Base-by-base conservation (phyloP, 2,888 invertebrate genomes). In the Galeopsomyia nigrocyanea region DNA sequence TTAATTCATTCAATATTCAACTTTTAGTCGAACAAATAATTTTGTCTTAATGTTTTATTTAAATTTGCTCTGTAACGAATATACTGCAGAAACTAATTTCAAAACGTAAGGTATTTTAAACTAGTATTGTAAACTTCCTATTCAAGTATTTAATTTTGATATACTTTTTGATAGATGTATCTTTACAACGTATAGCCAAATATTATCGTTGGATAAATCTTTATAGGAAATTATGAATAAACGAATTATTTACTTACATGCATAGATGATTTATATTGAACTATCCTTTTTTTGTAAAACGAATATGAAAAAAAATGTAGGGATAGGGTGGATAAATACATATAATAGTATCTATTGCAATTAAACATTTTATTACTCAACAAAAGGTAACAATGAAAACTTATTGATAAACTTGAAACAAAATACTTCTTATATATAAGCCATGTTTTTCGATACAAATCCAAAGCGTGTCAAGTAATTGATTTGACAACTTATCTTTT, bases 321-420 rank as follows among this genome's bases (percentile, higher is more conserved):
- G 5, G 31, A 50, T 0, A 61, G 13, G 3, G 9, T 9, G 19
- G 22, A 55, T 5, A 55, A 0, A 22, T 10, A 39, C 50, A 2
- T 49, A 21, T 1, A 2, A 22, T 62, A 49, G 0, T 6, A 39
- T 19, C 5, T 70, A 55, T 57, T 76, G 71, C 68, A 77, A 77
- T 80, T 80, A 81, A 80, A 83, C 80, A 82, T 81, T 84, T 83
- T 82, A 84, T 84, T 84, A 78, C 77, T 81, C 79, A 84, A 84
- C 82, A 83, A 82, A 82, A 80, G 79, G 76, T 83, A 82, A 84
- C 82, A 83, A 81, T 79, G 21, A 75, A 62, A 75, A 74, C 73
- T 57, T 78, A 78, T 71, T 67, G 64, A 77, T 63, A 72, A 66
- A 31, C 66, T 47, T 22, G 31, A 65, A 72, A 72, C 51, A 53